Conservation (phyloP, 2,797 vertebrate genomes). For the Pyrocephalus nanus region DNA sequence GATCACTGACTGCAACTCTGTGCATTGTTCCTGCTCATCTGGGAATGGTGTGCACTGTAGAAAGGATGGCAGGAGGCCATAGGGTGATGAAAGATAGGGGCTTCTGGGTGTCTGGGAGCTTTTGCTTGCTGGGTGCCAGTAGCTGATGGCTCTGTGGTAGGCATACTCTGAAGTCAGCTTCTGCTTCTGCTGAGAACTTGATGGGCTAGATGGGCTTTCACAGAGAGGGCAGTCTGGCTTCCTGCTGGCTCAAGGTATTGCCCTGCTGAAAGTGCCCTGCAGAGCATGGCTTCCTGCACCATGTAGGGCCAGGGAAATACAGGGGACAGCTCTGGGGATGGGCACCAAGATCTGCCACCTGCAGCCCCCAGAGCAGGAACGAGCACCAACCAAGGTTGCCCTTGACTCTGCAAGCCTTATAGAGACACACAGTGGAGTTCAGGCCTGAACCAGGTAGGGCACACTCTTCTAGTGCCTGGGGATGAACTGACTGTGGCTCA, state of each 20-base stretch:
- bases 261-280: fast-evolving
- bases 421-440: background rate
- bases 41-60: fast-evolving
- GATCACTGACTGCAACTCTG: background rate
- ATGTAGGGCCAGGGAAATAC: background rate
- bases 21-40: too few species aligned
- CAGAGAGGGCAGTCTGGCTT: background rate
- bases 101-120: fast-evolving
- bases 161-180: background rate
- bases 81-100: fast-evolving
- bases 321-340: fast-evolving
- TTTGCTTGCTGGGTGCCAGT: background rate
- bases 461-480: background rate
- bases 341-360: background rate
- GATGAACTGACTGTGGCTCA: fast-evolving
- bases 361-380: background rate
- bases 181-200: background rate
- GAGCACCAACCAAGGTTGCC: background rate
- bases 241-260: fast-evolving
- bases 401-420: background rate
- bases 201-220: fast-evolving
- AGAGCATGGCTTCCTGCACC: background rate
- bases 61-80: background rate
- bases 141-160: background rate
- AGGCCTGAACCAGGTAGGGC: background rate